These are phyloP conservation scores for Phalera bucephala DNA, from an alignment of 2,888 invertebrate species.

Conservation along the genomic window DNA sequence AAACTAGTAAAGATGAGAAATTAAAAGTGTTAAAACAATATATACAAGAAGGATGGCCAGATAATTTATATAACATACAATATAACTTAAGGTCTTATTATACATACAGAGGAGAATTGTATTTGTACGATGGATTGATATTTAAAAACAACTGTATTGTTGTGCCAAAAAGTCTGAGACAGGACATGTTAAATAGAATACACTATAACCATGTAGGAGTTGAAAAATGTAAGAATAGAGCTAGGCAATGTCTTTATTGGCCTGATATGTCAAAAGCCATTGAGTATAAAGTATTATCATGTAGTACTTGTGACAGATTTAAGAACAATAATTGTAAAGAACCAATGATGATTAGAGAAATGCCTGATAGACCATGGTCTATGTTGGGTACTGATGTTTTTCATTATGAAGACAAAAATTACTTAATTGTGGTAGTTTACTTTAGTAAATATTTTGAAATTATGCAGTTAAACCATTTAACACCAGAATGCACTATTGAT, in stretches of 20 bases:
- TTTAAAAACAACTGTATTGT: slow-evolving; percentile 12
- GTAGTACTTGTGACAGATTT: slow-evolving; percentile 3
- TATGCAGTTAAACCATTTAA: background rate
- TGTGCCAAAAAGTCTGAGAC: slow-evolving; percentile 10
- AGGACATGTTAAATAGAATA: slow-evolving; percentile 11
- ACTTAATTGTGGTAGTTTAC: slow-evolving; percentile 2
- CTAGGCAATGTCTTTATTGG: slow-evolving; percentile 10
- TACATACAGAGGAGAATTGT: slow-evolving; percentile 11
- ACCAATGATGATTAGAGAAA: slow-evolving; percentile 3
- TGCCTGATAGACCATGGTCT: slow-evolving; percentile 7
- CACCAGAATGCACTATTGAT: background rate
- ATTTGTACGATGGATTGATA: slow-evolving; percentile 5
- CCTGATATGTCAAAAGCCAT: slow-evolving; percentile 6
- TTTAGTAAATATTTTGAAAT: slow-evolving; percentile 2
- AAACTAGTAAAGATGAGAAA: slow-evolving; percentile 7
- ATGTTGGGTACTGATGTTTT: slow-evolving; percentile 8
- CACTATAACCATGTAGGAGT: slow-evolving; percentile 10
- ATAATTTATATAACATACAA: slow-evolving; percentile 6
- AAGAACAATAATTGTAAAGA: slow-evolving; percentile 3
- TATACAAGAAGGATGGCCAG: slow-evolving; percentile 12
- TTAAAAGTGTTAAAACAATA: slow-evolving; percentile 6
- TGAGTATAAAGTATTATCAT: slow-evolving; percentile 1
- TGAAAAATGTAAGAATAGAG: slow-evolving; percentile 7
- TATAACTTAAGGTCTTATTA: slow-evolving; percentile 8
- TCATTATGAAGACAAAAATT: slow-evolving; percentile 4